These are phyloP conservation scores for Cephus runcator DNA, from an alignment of 2,888 invertebrate genomes.

Conservation along the genomic window DNA sequence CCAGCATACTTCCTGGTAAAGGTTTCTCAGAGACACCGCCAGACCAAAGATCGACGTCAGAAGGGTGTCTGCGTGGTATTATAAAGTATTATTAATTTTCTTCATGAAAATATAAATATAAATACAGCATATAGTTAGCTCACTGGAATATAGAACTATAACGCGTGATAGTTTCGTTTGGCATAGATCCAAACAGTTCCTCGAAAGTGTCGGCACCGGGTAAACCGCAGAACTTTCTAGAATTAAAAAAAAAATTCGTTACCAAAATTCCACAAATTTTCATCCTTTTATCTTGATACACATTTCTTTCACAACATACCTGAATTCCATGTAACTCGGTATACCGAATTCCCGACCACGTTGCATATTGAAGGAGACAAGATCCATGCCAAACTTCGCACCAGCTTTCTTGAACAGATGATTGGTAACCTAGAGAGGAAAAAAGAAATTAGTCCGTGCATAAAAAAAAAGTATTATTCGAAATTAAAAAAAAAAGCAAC, in stretches of 20 bases:
- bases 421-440: slow-evolving; percentile 84
- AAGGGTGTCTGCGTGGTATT: slow-evolving; percentile 74
- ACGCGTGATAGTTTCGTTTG: slow-evolving; percentile 85
- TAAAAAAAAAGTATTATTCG: slow-evolving; percentile 6
- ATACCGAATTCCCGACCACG: slow-evolving; percentile 91
- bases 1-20: slow-evolving; percentile 90
- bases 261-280: background rate
- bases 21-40: slow-evolving; percentile 93
- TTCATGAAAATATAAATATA: slow-evolving; percentile 3
- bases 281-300: background rate
- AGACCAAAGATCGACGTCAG: slow-evolving; percentile 94
- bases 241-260: slow-evolving; percentile 2
- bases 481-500: background rate
- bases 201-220: slow-evolving; percentile 82
- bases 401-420: slow-evolving; percentile 88
- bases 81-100: background rate
- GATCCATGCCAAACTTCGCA: slow-evolving; percentile 86
- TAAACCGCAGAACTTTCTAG: slow-evolving; percentile 86
- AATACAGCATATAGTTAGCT: slow-evolving; percentile 51
- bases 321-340: slow-evolving; percentile 93
- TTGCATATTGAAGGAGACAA: slow-evolving; percentile 94
- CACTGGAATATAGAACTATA: slow-evolving; percentile 87
- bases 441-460: slow-evolving; percentile 21
- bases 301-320: slow-evolving; percentile 49
- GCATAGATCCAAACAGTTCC: slow-evolving; percentile 87